A percentile compares a stretch with the other conserved stretches of the same genome.
Conservation (phyloP, 2,888 invertebrate species). For the Plagodis dolabraria region DNA sequence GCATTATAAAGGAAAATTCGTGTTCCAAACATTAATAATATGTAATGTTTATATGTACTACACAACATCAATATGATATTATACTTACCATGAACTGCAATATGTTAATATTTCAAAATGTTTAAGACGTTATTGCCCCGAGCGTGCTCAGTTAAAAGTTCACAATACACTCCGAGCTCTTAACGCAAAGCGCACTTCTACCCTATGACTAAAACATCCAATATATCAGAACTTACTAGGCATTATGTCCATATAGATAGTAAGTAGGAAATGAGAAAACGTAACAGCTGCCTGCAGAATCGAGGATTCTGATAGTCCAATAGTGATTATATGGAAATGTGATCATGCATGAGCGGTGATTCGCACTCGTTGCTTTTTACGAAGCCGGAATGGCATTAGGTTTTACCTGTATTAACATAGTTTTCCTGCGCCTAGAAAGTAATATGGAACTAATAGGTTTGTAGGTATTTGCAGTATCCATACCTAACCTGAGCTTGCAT, state of each 20-base stretch:
- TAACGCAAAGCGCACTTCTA: not conserved
- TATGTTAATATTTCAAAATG: too few species aligned
- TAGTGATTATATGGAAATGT: slow-evolving; percentile 63
- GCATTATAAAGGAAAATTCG: too few species aligned
- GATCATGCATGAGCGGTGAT: slow-evolving; percentile 57
- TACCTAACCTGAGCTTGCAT: too few species aligned
- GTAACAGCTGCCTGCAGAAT: slow-evolving; percentile 51
- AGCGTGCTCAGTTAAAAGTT: too few species aligned
- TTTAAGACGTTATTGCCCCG: too few species aligned
- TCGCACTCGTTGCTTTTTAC: slow-evolving; percentile 53
- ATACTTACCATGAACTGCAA: too few species aligned
- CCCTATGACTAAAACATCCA: slow-evolving; percentile 1
- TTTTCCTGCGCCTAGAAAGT: slow-evolving; percentile 3
- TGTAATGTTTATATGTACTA: too few species aligned
- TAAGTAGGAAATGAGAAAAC: slow-evolving; percentile 56
- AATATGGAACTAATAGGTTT: too few species aligned
- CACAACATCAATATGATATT: too few species aligned
- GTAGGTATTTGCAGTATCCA: too few species aligned
- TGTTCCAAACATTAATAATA: too few species aligned
- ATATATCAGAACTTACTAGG: not conserved
- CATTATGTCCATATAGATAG: slow-evolving; percentile 23
- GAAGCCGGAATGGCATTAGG: slow-evolving; percentile 30
- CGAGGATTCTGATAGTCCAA: slow-evolving; percentile 53
- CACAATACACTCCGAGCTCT: not conserved
- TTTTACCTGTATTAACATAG: slow-evolving; percentile 19